Base-by-base conservation (phyloP, 2,797 vertebrate species). In the Sardinella longiceps region DNA sequence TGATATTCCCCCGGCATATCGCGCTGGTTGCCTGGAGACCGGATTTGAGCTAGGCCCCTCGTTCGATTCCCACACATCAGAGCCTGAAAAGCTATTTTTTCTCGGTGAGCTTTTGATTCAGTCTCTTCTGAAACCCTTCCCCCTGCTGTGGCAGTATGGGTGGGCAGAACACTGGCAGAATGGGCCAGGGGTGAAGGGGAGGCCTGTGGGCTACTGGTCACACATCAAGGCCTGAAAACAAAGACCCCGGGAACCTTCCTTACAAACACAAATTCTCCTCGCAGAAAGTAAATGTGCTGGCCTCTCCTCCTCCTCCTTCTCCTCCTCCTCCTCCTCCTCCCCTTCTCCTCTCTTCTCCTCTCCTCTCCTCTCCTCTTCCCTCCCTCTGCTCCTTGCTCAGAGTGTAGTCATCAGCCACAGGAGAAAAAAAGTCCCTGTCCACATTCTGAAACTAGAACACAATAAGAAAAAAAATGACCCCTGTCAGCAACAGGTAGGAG, bases 61-160 rank as follows among this genome's bases (percentile, higher is more conserved):
- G 96, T 97, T 97, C 97, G 97, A 99, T 99, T 99, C 98, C 98
- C 98, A 99, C 98, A 99, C 98, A 98, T 97, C 93, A 96, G 96
- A 95, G 89, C 95, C 96, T 98, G 96, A 98, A 98, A 99, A 98
- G 97, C 97, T 96, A 96, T 97, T 97, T 97, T 95, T 96, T 96
- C 94, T 97, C 96, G 95, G 96, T 96, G 94, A 70, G 96, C 98
- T 99, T 99, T 98, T 98, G 97, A 99, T 98, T 98, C 96, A 93
- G 95, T 96, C 97, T 96, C 96, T 95, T 97, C 96, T 98, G 97
- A 98, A 98, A 97, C 96, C 95, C 96, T 97, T 98, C 97, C 97
- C 95, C 98, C 95, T 95, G 96, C 92, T 94, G 97, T 95, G 98
- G 95, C 97, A 93, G 97, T 98, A 97, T 98, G 98, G 98, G 98